Evolutionary conservation across 2,797 vertebrate species (phyloP).

Genomic region (Enteromius argenteus): DNA sequence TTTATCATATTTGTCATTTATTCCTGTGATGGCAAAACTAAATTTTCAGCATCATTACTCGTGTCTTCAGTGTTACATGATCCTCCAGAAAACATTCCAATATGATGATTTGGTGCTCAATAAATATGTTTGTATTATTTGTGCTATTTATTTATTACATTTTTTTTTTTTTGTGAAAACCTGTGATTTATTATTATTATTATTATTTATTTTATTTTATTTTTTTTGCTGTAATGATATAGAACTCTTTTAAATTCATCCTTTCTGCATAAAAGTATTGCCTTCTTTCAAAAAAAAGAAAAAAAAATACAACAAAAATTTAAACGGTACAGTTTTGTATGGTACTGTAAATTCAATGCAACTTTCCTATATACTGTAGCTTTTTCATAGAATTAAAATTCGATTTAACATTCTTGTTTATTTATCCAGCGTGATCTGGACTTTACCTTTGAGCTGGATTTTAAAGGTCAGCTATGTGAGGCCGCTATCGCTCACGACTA

Average conservation of each 20-base stretch:
- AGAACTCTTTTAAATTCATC: neutral
- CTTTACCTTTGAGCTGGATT: constrained; percentile 97
- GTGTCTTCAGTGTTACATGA: neutral
- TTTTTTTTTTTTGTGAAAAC: neutral
- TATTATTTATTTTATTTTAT: too few relatives aligned
- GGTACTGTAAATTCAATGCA: neutral
- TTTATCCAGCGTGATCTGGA: constrained; percentile 91
- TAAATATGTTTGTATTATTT: too few relatives aligned
- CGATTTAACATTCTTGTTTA: neutral
- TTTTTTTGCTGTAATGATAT: neutral
- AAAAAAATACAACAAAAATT: neutral
- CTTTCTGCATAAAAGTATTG: neutral
- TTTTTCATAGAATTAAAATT: neutral
- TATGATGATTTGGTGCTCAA: too few relatives aligned
- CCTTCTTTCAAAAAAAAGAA: neutral
- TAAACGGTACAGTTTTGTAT: neutral
- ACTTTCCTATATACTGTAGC: neutral
- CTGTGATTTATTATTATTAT: too few relatives aligned
- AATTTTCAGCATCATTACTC: too few relatives aligned
- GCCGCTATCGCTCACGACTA: constrained; percentile 95
- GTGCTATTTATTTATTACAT: neutral
- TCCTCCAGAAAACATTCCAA: neutral
- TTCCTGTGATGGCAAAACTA: too few relatives aligned
- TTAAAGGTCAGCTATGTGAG: constrained; percentile 98
- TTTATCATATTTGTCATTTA: neutral